Percentiles rank a stretch among this genome's conserved stretches.
phyloP scores from a whole-genome alignment of 2,888 invertebrate genomes.

The Drosophila kokeensis region DNA sequence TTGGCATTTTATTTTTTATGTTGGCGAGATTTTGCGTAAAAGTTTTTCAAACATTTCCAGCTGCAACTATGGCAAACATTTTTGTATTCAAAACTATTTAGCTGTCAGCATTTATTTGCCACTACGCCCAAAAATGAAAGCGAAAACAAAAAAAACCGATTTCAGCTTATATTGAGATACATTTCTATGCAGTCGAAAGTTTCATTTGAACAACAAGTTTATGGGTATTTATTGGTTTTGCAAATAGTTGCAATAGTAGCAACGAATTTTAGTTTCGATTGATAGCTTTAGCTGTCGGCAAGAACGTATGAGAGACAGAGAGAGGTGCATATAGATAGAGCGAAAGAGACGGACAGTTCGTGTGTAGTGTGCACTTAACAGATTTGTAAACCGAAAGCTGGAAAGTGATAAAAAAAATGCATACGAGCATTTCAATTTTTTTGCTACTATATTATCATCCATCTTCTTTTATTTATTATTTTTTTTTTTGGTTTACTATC shows the following conservation, averaged over 20 bases:
- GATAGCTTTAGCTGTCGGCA: slow-evolving; percentile 51
- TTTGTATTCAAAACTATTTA: slow-evolving; percentile 76
- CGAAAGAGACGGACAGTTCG: slow-evolving; percentile 1
- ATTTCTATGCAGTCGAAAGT: slow-evolving; percentile 43
- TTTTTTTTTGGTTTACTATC: background rate
- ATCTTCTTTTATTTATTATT: slow-evolving; percentile 6
- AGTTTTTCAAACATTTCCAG: slow-evolving; percentile 73
- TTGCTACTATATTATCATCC: background rate
- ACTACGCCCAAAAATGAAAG: slow-evolving; percentile 6
- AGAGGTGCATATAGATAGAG: background rate
- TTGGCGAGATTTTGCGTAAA: slow-evolving; percentile 73
- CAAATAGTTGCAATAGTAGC: slow-evolving; percentile 66
- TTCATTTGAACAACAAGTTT: slow-evolving; percentile 65
- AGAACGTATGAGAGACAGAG: background rate
- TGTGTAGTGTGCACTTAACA: slow-evolving; percentile 32
- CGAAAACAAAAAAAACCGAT: slow-evolving; percentile 8
- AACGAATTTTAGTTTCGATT: slow-evolving; percentile 63
- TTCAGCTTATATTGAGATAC: slow-evolving; percentile 46
- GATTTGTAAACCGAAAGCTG: slow-evolving; percentile 44
- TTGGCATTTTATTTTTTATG: slow-evolving; percentile 6
- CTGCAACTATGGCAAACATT: slow-evolving; percentile 76
- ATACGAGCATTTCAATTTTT: slow-evolving; percentile 7
- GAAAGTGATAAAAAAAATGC: slow-evolving; percentile 37
- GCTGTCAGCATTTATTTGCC: slow-evolving; percentile 70
- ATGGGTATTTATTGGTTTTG: slow-evolving; percentile 78